Evolutionary conservation across 1,140 invertebrate species (phyloP), one percentile per base, ranked within the genome.

Genomic region (Macrotrachela quadricornifera): DNA sequence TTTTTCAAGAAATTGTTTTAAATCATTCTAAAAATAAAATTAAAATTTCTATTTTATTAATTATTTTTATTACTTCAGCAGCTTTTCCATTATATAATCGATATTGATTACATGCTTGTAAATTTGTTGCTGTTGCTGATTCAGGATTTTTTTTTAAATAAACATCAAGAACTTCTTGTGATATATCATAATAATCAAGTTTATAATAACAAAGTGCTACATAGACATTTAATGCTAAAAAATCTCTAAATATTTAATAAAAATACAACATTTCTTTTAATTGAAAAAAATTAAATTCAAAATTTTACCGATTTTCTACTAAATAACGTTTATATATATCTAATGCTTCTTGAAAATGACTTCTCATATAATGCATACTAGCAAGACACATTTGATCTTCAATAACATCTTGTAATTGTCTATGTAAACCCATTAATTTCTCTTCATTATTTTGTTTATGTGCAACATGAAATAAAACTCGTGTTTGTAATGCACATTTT

Each of bases 201-300:
- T 96, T 96, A 66, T 96, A 96, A 66, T 95, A 96, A 62, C 91
- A 96, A 10, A 96, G 69, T 0, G 90, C 92, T 51, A 96, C 80
- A 68, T 97, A 97, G 10, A 96, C 86, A 71, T 95, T 94, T 45
- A 97, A 68, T 10, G 91, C 91, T 59, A 91, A 69, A 68, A 80
- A 90, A 49, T 88, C 81, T 60, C 86, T 87, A 70, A 55, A 76
- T n/a, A n/a, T n/a, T n/a, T n/a, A n/a, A 74, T 62, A 67, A 48
- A 58, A 51, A 50, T 50, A 56, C 30, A 55, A 18, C 2, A 4
- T 44, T n/a, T 14, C 4, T 14, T 10, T 14, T 42, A 3, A 42
- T 42, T 14, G 15, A 42, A 42, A 6, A 4, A 42, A 42, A 42
- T 14, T 4, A 42, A 1, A 13, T 40, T 40, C 39, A 40, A 10